Percentiles rank a stretch among this genome's conserved stretches.
Conservation (phyloP, 2,113 vertebrate species). For the Cephalopholis sonnerati region DNA sequence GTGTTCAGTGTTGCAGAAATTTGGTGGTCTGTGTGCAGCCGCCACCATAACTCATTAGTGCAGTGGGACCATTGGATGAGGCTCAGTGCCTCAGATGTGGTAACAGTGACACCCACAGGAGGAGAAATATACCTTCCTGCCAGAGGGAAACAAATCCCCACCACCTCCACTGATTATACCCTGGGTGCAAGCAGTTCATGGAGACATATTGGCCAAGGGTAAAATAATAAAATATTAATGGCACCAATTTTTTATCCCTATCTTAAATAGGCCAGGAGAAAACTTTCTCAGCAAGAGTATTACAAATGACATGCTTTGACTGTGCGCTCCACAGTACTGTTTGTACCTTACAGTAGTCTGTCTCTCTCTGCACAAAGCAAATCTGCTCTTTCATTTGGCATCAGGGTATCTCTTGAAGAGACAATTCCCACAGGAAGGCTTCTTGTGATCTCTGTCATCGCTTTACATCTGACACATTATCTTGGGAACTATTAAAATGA, state of each 20-base stretch:
- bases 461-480: conserved; percentile 54
- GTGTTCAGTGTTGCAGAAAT: conserved; percentile 72
- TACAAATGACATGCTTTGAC: conserved; percentile 49
- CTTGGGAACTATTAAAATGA: conserved; percentile 60
- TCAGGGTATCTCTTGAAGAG: conserved; percentile 23
- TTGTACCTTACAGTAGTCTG: conserved; percentile 13
- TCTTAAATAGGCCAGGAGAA: conserved; percentile 72
- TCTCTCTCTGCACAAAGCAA: conserved; percentile 37
- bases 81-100: conserved; percentile 66
- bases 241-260: conserved; percentile 45
- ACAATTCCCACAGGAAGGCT: conserved; percentile 34
- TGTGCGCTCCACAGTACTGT: conserved; percentile 35
- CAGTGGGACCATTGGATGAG: conserved; percentile 51
- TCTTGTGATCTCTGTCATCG: conserved; percentile 28
- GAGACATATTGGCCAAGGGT: conserved; percentile 69
- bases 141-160: conserved; percentile 58
- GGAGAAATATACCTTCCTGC: conserved; percentile 42
- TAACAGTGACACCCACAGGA: conserved; percentile 87
- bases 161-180: conserved; percentile 65
- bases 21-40: conserved; percentile 63
- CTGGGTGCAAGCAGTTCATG: conserved; percentile 56
- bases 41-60: conserved; percentile 71
- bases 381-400: conserved; percentile 42
- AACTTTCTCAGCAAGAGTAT: conserved; percentile 60
- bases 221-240: conserved; percentile 74